phyloP scores from a whole-genome alignment of 2,797 vertebrate genomes.

The Poeciliopsis gracilis region DNA sequence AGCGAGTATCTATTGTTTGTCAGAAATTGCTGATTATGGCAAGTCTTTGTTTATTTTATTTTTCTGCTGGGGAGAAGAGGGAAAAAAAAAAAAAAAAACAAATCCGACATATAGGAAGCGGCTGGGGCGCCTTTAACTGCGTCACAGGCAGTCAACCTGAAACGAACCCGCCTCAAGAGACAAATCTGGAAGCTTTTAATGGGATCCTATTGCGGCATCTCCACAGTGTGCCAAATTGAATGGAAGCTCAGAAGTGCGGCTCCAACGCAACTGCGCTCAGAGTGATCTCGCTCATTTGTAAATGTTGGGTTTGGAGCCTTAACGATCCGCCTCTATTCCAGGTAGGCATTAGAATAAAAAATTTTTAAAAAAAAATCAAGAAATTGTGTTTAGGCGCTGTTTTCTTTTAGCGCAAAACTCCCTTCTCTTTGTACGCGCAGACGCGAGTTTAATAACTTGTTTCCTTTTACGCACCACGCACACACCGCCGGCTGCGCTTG shows the following conservation, averaged over 20 bases:
- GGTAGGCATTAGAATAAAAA: conserved; percentile 1
- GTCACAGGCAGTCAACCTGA: conserved; percentile 77
- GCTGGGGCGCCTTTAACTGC: conserved; percentile 85
- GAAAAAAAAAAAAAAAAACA: conserved; percentile 21
- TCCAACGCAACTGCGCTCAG: background rate
- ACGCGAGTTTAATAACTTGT: background rate
- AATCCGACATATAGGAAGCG: conserved; percentile 46
- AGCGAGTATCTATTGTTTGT: conserved; percentile 80
- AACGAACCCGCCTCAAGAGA: conserved; percentile 2
- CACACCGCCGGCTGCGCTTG: background rate
- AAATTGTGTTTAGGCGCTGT: background rate
- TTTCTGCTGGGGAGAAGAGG: conserved; percentile 7
- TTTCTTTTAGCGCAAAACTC: background rate
- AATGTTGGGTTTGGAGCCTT: background rate
- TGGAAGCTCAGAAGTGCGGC: background rate
- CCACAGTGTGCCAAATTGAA: background rate
- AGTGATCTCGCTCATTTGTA: background rate
- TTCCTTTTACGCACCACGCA: conserved; percentile 42
- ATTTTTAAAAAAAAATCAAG: background rate
- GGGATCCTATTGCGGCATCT: background rate
- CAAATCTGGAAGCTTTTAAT: background rate
- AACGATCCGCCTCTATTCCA: background rate
- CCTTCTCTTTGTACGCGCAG: background rate
- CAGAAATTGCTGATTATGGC: conserved; percentile 82
- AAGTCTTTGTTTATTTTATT: conserved; percentile 56